A percentile compares a stretch with the other conserved stretches of the same genome.
These are phyloP conservation scores for Xenentodon cancila DNA, from an alignment of 2,797 vertebrate species.

Conservation along the genomic window DNA sequence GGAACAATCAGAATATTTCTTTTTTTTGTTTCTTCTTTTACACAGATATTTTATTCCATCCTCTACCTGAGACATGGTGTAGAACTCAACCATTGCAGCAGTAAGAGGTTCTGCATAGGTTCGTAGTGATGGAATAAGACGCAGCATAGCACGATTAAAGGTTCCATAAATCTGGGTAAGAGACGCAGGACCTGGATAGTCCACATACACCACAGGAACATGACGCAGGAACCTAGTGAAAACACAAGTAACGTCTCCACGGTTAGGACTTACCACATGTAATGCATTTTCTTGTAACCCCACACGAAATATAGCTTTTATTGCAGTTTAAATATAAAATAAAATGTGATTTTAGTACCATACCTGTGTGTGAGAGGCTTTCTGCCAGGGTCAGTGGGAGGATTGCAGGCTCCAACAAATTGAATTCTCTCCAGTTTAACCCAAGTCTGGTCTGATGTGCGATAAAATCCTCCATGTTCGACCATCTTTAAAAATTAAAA, in stretches of 20 bases:
- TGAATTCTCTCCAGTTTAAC: conserved; percentile 99
- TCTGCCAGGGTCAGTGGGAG: conserved; percentile 97
- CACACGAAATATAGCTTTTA: too few species aligned
- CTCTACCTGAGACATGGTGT: conserved; percentile 98
- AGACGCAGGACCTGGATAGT: conserved; percentile 97
- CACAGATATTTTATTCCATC: not conserved
- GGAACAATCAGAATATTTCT: not conserved
- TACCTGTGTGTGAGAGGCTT: conserved; percentile 98
- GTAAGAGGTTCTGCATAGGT: conserved; percentile 97
- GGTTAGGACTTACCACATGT: not conserved
- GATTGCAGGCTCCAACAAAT: conserved; percentile 99
- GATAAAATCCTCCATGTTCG: conserved; percentile 98
- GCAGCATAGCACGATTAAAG: conserved; percentile 98
- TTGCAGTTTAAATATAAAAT: too few species aligned
- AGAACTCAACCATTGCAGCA: conserved; percentile 99
- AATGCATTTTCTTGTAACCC: too few species aligned
- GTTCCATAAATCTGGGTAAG: conserved; percentile 99
- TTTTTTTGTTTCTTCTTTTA: not conserved
- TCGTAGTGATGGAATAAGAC: conserved; percentile 94
- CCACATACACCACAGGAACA: conserved; percentile 97
- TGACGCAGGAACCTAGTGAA: conserved; percentile 92
- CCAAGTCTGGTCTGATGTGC: conserved; percentile 98
- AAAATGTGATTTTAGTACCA: not conserved
- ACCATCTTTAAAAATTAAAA: conserved; percentile 87
- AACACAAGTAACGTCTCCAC: conserved; percentile 3